Evolutionary conservation across 2,113 vertebrate species (phyloP).

Genomic region (Procapra przewalskii): DNA sequence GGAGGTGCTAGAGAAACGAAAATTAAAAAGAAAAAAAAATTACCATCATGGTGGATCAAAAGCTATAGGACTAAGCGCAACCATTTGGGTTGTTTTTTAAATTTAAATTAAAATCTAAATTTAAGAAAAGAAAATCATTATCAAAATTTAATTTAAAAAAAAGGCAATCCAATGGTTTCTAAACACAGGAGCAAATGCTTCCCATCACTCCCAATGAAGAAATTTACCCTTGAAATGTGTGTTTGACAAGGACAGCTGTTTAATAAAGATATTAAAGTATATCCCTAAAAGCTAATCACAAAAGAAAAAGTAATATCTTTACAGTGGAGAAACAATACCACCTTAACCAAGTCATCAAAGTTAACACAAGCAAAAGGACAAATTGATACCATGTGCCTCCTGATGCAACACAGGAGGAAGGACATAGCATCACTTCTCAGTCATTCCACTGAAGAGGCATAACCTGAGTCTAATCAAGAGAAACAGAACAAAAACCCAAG

Average conservation of each 20-base stretch:
- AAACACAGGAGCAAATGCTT: neutral
- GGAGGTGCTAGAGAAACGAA: neutral
- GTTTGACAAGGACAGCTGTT: neutral
- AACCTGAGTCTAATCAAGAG: neutral
- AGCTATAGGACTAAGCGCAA: neutral
- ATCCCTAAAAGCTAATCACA: neutral
- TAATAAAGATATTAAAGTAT: neutral
- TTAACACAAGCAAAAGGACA: neutral
- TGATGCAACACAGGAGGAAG: neutral
- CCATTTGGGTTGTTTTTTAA: neutral
- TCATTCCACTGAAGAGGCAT: neutral
- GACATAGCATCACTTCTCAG: neutral
- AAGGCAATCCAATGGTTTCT: neutral
- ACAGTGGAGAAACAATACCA: neutral
- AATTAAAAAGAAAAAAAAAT: neutral
- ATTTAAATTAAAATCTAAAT: neutral
- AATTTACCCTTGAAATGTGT: neutral
- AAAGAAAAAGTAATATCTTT: neutral
- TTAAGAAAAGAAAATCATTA: neutral
- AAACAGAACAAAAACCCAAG: neutral
- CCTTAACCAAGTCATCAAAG: neutral
- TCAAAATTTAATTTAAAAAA: slow-evolving; percentile 1
- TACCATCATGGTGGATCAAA: neutral
- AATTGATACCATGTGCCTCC: neutral
- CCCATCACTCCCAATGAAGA: neutral